Percentiles rank a stretch among this genome's conserved stretches.
phyloP scores from a whole-genome alignment of 2,888 invertebrate genomes.

The Nineta flava region DNA sequence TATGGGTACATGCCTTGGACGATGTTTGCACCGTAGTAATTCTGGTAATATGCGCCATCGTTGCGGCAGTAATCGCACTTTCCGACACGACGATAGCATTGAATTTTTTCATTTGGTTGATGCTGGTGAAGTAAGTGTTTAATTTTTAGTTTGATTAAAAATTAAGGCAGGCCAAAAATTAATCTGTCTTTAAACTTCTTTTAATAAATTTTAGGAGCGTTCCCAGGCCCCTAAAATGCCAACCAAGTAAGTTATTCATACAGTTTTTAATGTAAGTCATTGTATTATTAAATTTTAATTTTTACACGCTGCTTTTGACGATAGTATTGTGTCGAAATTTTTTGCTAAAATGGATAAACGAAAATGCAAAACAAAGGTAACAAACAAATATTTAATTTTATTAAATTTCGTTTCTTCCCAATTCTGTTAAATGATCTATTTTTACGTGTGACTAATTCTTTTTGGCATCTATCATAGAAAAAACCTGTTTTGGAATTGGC shows the following conservation, averaged over 20 bases:
- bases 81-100: slow-evolving; percentile 6
- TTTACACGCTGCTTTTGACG: background rate
- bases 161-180: too few species aligned
- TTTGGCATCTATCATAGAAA: slow-evolving; percentile 12
- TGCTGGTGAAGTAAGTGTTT: background rate
- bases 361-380: slow-evolving; percentile 4
- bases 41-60: slow-evolving; percentile 4
- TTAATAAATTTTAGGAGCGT: too few species aligned
- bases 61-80: background rate
- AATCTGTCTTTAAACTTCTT: too few species aligned
- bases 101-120: slow-evolving; percentile 7
- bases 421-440: too few species aligned
- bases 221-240: background rate
- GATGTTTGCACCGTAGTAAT: slow-evolving; percentile 26
- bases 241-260: background rate
- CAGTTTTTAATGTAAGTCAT: background rate
- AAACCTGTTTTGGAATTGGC: slow-evolving; percentile 26
- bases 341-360: slow-evolving; percentile 8
- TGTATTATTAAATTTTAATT: background rate
- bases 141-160: too few species aligned
- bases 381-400: background rate
- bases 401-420: background rate
- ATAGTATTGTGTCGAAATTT: slow-evolving; percentile 4
- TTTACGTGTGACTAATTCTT: too few species aligned
- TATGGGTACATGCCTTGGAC: slow-evolving; percentile 35